phyloP scores from a whole-genome alignment of 2,888 invertebrate species.

The Creontiades dilutus region DNA sequence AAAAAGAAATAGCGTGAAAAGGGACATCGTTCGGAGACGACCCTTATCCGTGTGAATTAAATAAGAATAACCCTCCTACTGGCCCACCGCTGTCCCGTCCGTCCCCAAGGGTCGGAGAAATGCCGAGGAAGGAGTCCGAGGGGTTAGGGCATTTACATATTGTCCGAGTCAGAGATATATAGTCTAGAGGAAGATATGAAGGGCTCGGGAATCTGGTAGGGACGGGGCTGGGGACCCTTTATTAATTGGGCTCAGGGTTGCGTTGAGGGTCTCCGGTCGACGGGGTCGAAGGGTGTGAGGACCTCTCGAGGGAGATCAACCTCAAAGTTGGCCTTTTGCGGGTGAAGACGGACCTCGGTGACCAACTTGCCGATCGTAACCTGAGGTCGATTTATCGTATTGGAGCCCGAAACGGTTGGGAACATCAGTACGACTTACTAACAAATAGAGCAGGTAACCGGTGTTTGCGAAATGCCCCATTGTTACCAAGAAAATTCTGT shows the following conservation, averaged over 20 bases:
- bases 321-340: not conserved
- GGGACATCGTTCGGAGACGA: conserved; percentile 9
- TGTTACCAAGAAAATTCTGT: too few relatives aligned
- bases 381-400: too few relatives aligned
- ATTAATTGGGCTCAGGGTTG: conserved; percentile 53
- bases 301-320: conserved; percentile 13
- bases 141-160: conserved; percentile 55
- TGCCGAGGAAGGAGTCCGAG: not conserved
- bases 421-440: too few relatives aligned
- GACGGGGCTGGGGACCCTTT: conserved; percentile 15
- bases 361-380: not conserved
- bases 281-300: conserved; percentile 31
- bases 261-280: not conserved
- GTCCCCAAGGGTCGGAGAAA: conserved; percentile 6
- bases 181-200: conserved; percentile 53
- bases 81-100: not conserved
- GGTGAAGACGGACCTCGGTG: not conserved
- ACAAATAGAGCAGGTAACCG: too few relatives aligned
- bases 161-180: conserved; percentile 59
- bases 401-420: too few relatives aligned
- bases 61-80: conserved; percentile 49
- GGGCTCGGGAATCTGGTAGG: conserved; percentile 47
- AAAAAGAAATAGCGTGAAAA: not conserved
- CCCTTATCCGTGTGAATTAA: conserved; percentile 57
- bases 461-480: too few relatives aligned